These are phyloP conservation scores for Rhabditoides inermis DNA, from an alignment of 2,888 invertebrate genomes.

Conservation along the genomic window DNA sequence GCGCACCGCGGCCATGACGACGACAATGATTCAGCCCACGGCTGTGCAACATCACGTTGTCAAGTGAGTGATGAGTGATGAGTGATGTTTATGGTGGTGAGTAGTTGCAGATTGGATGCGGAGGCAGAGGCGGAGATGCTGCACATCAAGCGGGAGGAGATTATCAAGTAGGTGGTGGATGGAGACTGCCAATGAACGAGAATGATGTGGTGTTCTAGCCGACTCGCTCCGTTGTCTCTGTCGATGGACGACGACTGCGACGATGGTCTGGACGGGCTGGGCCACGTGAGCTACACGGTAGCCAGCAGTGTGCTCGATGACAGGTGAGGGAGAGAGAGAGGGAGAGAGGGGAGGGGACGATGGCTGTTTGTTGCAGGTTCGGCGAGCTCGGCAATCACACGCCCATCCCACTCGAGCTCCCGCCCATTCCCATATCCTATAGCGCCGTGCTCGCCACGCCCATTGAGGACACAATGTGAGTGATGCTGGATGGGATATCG, in stretches of 20 bases:
- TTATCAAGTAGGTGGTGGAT: conserved; percentile 17
- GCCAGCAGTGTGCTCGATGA: conserved; percentile 39
- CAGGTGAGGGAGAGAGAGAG: no score
- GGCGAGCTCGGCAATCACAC: no score
- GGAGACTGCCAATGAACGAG: neutral
- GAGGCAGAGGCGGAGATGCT: conserved; percentile 33
- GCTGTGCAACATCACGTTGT: no score
- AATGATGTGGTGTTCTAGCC: conserved; percentile 7
- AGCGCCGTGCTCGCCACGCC: no score
- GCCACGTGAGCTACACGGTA: conserved; percentile 48
- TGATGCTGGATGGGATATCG: no score
- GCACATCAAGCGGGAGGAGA: conserved; percentile 31
- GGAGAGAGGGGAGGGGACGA: no score
- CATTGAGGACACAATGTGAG: no score
- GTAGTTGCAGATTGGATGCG: conserved; percentile 2
- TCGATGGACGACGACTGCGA: conserved; percentile 22
- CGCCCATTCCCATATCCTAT: no score
- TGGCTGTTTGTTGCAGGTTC: no score
- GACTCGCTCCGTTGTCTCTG: conserved; percentile 14
- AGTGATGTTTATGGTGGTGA: neutral
- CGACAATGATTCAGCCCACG: no score
- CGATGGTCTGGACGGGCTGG: conserved; percentile 25
- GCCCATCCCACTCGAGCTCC: no score
- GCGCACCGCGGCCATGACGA: no score
- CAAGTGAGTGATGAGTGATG: neutral